Base-by-base conservation (phyloP, 2,113 vertebrate genomes). In the Australoheros scitulus region DNA sequence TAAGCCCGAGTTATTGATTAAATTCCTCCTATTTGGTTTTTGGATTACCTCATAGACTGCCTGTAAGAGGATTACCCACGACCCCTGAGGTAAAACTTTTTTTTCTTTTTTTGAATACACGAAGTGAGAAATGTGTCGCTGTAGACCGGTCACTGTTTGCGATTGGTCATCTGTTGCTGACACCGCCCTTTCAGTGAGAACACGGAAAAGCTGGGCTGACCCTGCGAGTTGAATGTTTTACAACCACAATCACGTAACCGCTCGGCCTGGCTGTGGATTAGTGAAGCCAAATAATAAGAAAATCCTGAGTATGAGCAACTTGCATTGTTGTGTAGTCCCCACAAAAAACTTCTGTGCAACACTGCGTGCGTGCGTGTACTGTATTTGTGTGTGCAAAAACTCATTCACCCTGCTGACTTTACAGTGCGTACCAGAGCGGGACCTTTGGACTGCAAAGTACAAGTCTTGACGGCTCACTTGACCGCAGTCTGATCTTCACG, bases 401-500 rank as follows among this genome's bases (percentile, higher is more conserved):
- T 76, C 22, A 81, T 47, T 81, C 47, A 81, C 68, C 56, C 15
- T 36, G 50, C 1, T 34, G 55, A 55, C 13, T 3, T 79, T 7
- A 72, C 29, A 41, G 5, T 55, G 34, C 38, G 41, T 20, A 61
- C 79, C 55, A 9, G 47, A 68, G n/a, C 61, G 20, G 2, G 74
- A 89, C 80, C 85, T 91, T 86, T 92, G 82, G 34, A 88, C 85
- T 57, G n/a, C 22, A 43, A 4, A 65, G 29, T 41, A 56, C 32
- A 64, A 56, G 9, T 13, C 1, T n/a, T n/a, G n/a, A n/a, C n/a
- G n/a, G n/a, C n/a, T n/a, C n/a, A n/a, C n/a, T n/a, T n/a, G n/a
- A n/a, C n/a, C n/a, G n/a, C n/a, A n/a, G n/a, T n/a, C 47, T 3
- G 9, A 13, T 8, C 26, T 1, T n/a, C 6, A 18, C 52, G 14